Evolutionary conservation across 2,113 vertebrate species (phyloP), one percentile per base, ranked within the genome.

Genomic region (Podarcis cretensis): DNA sequence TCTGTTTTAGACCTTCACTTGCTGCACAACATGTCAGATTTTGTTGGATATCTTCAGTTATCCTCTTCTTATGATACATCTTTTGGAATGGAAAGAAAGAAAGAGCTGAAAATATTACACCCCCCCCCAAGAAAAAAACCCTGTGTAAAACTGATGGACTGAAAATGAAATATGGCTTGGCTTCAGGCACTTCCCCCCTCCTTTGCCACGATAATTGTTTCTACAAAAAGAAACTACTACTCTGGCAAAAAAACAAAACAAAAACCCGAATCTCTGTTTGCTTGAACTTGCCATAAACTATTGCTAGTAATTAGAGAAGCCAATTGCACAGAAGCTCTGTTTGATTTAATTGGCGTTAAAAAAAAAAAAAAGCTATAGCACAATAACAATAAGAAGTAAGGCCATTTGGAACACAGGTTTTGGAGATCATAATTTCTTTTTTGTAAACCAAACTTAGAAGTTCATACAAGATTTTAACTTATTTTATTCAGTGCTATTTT

Each of bases 91-190:
- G 91, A 92, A 92, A 90, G 93, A 94, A 93, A 86, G 4, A 63
- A 35, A 7, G 37, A 40, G 30, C 27, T 63, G 14, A 63, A 63
- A 71, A 30, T 71, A 30, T 9, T 30, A 30, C 40, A 3, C 6
- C 71, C n/a, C 12, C n/a, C 2, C 16, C 37, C 2, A 0, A 21
- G 2, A 37, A 10, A 27, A 20, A 74, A 63, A 13, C 13, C 40
- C 91, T 94, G 93, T 94, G 94, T 97, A 95, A 98, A 97, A 97
- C 95, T 96, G 94, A 93, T 97, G 96, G 95, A 97, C 95, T 96
- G 97, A 97, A 95, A 97, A 96, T 97, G 95, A 98, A 97, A 96
- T 96, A 97, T 95, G 94, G 89, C 43, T 89, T 95, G 93, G 94
- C 96, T 95, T 85, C 89, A 9, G 97, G 97, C 96, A 95, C 94